Base-by-base conservation (phyloP, 2,113 vertebrate genomes). In the Percina caprodes region DNA sequence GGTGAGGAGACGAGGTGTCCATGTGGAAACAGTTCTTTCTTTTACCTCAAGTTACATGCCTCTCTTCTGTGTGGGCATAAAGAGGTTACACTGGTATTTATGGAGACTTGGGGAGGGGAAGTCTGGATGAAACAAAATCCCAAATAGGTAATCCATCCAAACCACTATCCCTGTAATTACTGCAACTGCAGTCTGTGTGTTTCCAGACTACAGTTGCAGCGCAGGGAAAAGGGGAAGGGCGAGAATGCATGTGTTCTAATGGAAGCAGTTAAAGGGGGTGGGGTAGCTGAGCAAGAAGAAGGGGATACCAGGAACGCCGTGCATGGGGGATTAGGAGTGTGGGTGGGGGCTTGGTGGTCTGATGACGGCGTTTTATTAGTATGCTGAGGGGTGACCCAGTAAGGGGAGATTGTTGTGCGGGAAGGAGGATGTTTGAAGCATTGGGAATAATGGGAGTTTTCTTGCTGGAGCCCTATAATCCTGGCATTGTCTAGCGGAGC, bases 351-450 rank as follows among this genome's bases (percentile, higher is more conserved):
- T 70, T 85, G 84, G 76, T 87, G 83, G 86, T 91, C 76, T 83
- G 84, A 89, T 86, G 89, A 88, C 92, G 85, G 87, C 88, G 82
- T 94, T 92, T 91, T 94, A 94, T 94, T 94, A 92, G 93, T 93
- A 92, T 92, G 76, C 87, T 75, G 85, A 84, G 79, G 88, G 85
- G 85, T 94, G 93, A 94, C 94, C 93, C 92, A 94, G 79, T 94
- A 93, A 94, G 78, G 63, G 76, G 88, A 90, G 89, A 86, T 92
- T 92, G 91, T 93, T 92, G 86, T 89, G 83, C 84, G 88, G 66
- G 86, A 89, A 91, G 91, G 81, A 92, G 84, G 84, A 86, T 86
- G 85, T 82, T 87, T 86, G 86, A 90, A 87, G 76, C 82, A 79
- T 77, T 68, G 69, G 78, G 85, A 87, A 92, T 93, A 92, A 93